These are phyloP conservation scores for Limanda limanda DNA, from an alignment of 2,113 vertebrate species.

Conservation along the genomic window DNA sequence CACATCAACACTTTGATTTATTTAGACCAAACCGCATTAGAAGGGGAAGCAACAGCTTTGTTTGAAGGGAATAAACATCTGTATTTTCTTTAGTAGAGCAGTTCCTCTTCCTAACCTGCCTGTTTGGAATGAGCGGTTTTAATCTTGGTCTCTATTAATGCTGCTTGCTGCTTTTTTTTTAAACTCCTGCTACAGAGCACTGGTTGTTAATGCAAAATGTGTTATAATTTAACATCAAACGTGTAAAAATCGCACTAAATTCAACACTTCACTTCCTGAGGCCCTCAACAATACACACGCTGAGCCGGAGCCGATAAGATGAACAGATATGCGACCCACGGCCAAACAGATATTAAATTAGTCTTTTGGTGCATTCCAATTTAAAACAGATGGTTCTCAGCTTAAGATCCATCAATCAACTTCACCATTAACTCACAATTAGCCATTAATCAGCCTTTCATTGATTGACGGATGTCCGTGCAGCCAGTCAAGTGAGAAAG, in stretches of 20 bases:
- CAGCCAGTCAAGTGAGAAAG: not conserved
- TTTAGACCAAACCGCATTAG: conserved; percentile 5
- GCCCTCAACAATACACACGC: no score
- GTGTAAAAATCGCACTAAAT: no score
- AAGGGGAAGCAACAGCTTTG: not conserved
- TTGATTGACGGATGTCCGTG: not conserved
- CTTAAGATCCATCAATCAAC: not conserved
- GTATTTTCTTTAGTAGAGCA: not conserved
- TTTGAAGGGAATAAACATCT: not conserved
- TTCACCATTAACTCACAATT: not conserved
- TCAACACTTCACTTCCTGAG: no score
- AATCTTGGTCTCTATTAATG: no score
- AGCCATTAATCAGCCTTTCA: not conserved
- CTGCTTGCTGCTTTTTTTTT: not conserved
- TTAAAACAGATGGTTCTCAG: not conserved
- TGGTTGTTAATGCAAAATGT: no score
- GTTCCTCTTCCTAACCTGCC: no score
- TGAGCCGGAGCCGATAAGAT: not conserved
- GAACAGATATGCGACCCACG: not conserved
- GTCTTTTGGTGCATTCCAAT: not conserved
- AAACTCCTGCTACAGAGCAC: no score
- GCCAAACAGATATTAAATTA: not conserved
- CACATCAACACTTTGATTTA: not conserved
- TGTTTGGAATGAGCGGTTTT: no score
- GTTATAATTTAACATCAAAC: no score